Evolutionary conservation across 92 coral and sea anemone genomes (phyloP).

Genomic region (Scolanthus callimorphus): DNA sequence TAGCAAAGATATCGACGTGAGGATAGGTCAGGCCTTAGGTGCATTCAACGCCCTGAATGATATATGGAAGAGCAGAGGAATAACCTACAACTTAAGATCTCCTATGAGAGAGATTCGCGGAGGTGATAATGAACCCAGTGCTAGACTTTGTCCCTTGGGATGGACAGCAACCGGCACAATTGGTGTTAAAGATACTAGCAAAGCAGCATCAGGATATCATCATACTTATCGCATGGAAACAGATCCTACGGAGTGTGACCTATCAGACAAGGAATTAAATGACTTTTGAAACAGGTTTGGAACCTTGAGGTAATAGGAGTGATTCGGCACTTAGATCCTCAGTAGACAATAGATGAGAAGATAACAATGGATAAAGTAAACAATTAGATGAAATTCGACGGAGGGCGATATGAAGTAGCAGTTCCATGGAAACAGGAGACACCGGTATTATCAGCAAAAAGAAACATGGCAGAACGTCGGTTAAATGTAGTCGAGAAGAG

Average conservation of each 20-base stretch:
- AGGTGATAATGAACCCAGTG: constrained; percentile 20
- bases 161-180: constrained; percentile 53
- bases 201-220: constrained; percentile 20
- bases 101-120: constrained; percentile 15
- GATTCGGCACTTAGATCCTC: constrained; percentile 14
- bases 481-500: constrained; percentile 25
- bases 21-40: constrained; percentile 4
- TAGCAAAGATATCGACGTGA: background rate
- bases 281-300: constrained; percentile 40
- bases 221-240: constrained; percentile 41
- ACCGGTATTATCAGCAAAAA: constrained; percentile 38
- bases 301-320: constrained; percentile 55
- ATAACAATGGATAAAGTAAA: constrained; percentile 31
- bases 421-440: constrained; percentile 49
- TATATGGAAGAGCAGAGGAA: too few species aligned
- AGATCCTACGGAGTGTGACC: background rate
- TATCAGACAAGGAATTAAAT: background rate
- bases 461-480: constrained; percentile 22
- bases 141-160: constrained; percentile 46
- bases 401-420: constrained; percentile 28
- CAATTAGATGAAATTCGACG: constrained; percentile 24
- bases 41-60: constrained; percentile 11
- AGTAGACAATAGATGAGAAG: constrained; percentile 34
- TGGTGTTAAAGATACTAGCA: constrained; percentile 5
- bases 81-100: constrained; percentile 23